phyloP scores from a whole-genome alignment of 2,113 vertebrate species.

The Hystrix cristata region DNA sequence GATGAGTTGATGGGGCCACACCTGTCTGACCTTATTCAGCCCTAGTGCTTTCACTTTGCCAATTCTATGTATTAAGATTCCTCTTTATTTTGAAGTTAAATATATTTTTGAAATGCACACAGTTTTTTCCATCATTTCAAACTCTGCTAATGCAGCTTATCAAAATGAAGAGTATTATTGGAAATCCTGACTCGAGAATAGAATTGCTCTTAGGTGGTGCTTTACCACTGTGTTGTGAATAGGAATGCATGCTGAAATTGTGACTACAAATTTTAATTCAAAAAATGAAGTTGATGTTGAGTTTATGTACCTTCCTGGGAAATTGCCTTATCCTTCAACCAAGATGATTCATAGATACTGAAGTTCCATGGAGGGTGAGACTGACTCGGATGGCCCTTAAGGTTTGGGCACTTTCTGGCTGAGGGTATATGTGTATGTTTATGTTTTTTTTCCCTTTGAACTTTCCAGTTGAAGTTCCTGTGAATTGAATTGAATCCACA shows the following conservation, averaged over 20 bases:
- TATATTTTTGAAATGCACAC: neutral
- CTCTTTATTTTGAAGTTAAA: neutral
- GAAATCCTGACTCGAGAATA: neutral
- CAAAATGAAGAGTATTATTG: conserved; percentile 1
- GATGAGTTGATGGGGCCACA: no score
- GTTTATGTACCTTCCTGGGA: neutral
- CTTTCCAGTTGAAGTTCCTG: conserved; percentile 68
- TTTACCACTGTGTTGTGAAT: neutral
- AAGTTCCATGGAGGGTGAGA: neutral
- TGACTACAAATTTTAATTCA: neutral
- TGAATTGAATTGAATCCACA: conserved; percentile 71
- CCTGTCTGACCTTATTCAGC: neutral
- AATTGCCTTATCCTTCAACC: conserved; percentile 26
- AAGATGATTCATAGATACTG: neutral
- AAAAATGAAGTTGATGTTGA: neutral
- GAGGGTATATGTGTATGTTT: neutral
- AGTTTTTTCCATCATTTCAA: neutral
- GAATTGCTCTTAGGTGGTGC: neutral
- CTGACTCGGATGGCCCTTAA: neutral
- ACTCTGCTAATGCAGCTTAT: neutral
- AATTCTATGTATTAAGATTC: neutral
- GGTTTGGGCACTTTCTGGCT: neutral
- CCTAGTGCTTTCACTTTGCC: neutral
- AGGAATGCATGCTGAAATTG: neutral
- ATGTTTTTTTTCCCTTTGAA: conserved; percentile 63